Evolutionary conservation across 2,888 invertebrate genomes (phyloP).

Genomic region (Orthosia gothica): DNA sequence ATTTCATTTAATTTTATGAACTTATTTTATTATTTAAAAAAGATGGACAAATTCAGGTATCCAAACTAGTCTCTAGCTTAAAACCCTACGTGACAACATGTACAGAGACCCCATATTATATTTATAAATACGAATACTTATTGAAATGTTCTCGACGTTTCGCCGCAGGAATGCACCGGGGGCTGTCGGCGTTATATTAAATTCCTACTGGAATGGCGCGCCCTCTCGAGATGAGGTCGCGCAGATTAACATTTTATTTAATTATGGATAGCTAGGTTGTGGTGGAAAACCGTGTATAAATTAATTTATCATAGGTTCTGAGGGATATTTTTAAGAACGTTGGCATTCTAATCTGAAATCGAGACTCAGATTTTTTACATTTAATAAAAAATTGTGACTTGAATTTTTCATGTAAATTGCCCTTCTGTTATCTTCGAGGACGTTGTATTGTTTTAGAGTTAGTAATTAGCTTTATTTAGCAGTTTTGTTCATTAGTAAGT

Average conservation of each 20-base stretch:
- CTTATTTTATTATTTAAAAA: not conserved
- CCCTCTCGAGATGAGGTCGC: slow-evolving; percentile 58
- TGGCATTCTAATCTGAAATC: not conserved
- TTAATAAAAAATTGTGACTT: not conserved
- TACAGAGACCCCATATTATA: slow-evolving; percentile 25
- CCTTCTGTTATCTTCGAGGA: not conserved
- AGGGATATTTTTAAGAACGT: not conserved
- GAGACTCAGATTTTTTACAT: not conserved
- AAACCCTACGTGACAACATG: slow-evolving; percentile 61
- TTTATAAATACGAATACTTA: slow-evolving; percentile 38
- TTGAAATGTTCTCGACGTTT: slow-evolving; percentile 47
- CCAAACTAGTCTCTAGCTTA: slow-evolving; percentile 4
- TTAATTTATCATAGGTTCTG: not conserved
- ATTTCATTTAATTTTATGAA: no score
- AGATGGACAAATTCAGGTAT: not conserved
- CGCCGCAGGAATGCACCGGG: slow-evolving; percentile 72
- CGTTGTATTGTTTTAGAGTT: not conserved
- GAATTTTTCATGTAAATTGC: not conserved
- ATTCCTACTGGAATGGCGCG: slow-evolving; percentile 78
- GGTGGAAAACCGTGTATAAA: slow-evolving; percentile 10
- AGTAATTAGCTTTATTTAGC: not conserved
- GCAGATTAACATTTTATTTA: slow-evolving; percentile 65
- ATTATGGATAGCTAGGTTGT: slow-evolving; percentile 38
- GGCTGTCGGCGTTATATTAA: slow-evolving; percentile 79
- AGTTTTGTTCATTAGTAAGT: not conserved